phyloP scores from a whole-genome alignment of 2,797 vertebrate genomes.

The Enteromius argenteus region DNA sequence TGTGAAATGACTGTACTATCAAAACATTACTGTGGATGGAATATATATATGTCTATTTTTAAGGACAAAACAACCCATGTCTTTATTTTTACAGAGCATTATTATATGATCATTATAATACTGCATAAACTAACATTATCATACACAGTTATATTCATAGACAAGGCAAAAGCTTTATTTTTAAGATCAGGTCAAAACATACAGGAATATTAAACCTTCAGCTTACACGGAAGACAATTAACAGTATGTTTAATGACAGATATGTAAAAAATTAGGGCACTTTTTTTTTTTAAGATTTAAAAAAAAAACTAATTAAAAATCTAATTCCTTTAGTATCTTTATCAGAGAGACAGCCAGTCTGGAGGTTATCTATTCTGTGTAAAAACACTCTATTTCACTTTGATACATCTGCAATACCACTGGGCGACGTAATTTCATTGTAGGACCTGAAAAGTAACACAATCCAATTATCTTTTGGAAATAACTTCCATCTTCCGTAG shows the following conservation, averaged over 20 bases:
- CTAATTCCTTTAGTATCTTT: not conserved
- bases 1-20: conserved; percentile 13
- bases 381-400: conserved; percentile 80
- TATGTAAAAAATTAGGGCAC: not conserved
- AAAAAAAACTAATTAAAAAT: not conserved
- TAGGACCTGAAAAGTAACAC: conserved; percentile 80
- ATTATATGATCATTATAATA: not conserved
- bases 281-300: not conserved
- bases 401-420: conserved; percentile 83
- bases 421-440: conserved; percentile 86
- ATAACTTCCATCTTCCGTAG: not conserved
- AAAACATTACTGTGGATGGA: conserved; percentile 13
- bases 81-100: conserved; percentile 13
- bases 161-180: not conserved
- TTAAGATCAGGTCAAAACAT: not conserved
- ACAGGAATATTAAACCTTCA: conserved; percentile 13
- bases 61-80: not conserved
- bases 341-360: not conserved
- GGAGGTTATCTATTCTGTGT: conserved; percentile 70
- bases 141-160: not conserved
- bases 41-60: conserved; percentile 24
- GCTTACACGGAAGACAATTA: not conserved
- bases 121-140: not conserved
- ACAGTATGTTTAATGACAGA: not conserved
- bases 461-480: not conserved